Percentiles rank a stretch among this genome's conserved stretches.
Conservation (phyloP, 2,888 invertebrate species). For the Agrypnus murinus region DNA sequence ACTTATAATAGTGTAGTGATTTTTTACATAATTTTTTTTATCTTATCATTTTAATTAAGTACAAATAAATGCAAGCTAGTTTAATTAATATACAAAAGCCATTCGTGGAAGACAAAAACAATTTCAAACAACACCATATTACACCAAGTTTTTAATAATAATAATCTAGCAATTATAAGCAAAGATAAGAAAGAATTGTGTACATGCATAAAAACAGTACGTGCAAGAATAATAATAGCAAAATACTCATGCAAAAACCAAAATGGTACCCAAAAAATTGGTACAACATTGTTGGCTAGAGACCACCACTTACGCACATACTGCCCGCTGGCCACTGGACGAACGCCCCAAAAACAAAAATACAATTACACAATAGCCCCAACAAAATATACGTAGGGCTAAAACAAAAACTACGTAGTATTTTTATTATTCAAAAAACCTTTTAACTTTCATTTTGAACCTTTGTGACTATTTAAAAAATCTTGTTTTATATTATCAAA, state of each 20-base stretch:
- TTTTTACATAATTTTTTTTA: neutral
- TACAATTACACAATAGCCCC: conserved; percentile 55
- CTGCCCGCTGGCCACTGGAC: conserved; percentile 70
- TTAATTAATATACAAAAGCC: neutral
- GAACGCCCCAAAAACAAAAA: conserved; percentile 66
- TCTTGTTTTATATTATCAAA: too few relatives aligned
- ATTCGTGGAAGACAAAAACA: neutral
- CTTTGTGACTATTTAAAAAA: too few relatives aligned
- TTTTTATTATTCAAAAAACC: conserved; percentile 5
- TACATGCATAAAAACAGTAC: conserved; percentile 38
- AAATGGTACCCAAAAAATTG: conserved; percentile 54
- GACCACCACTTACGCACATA: conserved; percentile 73
- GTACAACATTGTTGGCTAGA: conserved; percentile 60
- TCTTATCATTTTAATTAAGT: neutral
- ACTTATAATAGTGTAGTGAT: conserved; percentile 2
- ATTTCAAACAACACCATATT: too few relatives aligned
- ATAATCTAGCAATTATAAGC: conserved; percentile 6
- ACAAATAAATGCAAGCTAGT: neutral
- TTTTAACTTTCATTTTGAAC: too few relatives aligned
- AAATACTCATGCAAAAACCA: conserved; percentile 64
- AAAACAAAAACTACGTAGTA: conserved; percentile 45
- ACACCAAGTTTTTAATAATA: too few relatives aligned
- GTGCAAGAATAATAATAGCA: conserved; percentile 53
- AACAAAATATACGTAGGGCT: conserved; percentile 52
- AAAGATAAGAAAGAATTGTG: conserved; percentile 23